Conservation (phyloP, 2,888 invertebrate genomes). For the Hybos culiciformis region DNA sequence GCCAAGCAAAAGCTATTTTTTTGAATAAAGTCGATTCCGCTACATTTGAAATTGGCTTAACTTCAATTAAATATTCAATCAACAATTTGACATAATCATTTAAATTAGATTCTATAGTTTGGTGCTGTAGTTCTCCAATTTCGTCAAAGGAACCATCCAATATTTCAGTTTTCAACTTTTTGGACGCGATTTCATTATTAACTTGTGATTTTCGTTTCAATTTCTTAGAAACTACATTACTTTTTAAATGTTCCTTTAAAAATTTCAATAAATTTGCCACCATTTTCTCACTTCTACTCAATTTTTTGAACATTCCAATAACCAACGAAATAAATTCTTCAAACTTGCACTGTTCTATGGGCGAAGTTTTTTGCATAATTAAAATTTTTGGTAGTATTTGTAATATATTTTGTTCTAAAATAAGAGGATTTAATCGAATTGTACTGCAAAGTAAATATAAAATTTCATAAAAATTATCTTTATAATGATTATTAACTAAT, state of each 20-base stretch:
- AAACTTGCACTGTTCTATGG: conserved; percentile 19
- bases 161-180: conserved; percentile 3
- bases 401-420: conserved; percentile 26
- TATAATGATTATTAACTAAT: conserved; percentile 13
- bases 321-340: conserved; percentile 25
- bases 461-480: conserved; percentile 19
- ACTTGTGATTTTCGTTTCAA: conserved; percentile 13
- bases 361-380: conserved; percentile 18
- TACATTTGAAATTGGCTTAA: not conserved
- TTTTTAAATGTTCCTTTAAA: conserved; percentile 21
- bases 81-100: conserved; percentile 17
- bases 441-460: conserved; percentile 25
- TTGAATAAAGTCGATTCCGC: not conserved
- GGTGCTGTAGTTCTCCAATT: conserved; percentile 8
- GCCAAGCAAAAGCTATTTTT: conserved; percentile 24
- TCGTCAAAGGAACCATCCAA: too few relatives aligned
- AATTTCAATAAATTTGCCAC: conserved; percentile 25
- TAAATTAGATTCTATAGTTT: not conserved
- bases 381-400: conserved; percentile 24
- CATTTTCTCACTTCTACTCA: conserved; percentile 29
- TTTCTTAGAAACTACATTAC: conserved; percentile 13
- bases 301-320: conserved; percentile 29
- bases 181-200: conserved; percentile 7
- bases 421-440: conserved; percentile 28
- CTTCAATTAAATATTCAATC: conserved; percentile 18